phyloP scores from a whole-genome alignment of 2,113 vertebrate species.

The Archocentrus centrarchus region DNA sequence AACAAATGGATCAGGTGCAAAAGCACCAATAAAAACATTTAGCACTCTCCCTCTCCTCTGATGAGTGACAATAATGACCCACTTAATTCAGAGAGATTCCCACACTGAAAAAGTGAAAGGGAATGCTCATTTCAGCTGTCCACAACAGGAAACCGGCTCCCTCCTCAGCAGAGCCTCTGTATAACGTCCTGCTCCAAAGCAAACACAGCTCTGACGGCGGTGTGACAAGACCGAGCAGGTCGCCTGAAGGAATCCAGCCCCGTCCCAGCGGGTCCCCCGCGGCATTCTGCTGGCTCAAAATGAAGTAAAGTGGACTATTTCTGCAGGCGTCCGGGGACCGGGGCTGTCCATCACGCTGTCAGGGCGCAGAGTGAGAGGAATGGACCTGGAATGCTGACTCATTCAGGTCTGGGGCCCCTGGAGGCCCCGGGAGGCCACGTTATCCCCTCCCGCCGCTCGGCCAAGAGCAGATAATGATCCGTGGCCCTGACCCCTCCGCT shows the following conservation, averaged over 20 bases:
- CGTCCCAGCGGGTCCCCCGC: not conserved
- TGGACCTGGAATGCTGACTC: slow-evolving; percentile 76
- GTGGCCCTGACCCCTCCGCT: slow-evolving; percentile 59
- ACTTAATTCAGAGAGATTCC: not conserved
- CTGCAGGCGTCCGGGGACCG: slow-evolving; percentile 11
- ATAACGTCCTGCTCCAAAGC: not conserved
- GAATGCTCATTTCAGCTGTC: not conserved
- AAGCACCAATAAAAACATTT: not conserved
- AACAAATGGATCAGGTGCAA: not conserved
- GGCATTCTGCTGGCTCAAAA: not conserved
- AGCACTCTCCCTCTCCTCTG: not conserved
- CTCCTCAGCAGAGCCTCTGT: not conserved
- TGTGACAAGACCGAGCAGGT: not conserved
- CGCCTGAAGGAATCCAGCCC: slow-evolving; percentile 9
- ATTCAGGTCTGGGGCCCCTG: slow-evolving; percentile 39
- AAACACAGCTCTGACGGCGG: not conserved
- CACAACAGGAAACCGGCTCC: not conserved
- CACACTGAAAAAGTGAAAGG: not conserved
- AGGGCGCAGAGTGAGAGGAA: slow-evolving; percentile 68
- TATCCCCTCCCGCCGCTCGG: not conserved
- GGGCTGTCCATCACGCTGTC: slow-evolving; percentile 56
- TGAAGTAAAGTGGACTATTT: slow-evolving; percentile 29
- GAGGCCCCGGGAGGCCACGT: slow-evolving; percentile 21
- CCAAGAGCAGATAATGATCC: slow-evolving; percentile 76
- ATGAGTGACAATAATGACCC: not conserved